These are phyloP conservation scores for Rhadinocentrus ornatus DNA, from an alignment of 2,797 vertebrate genomes.

Conservation along the genomic window DNA sequence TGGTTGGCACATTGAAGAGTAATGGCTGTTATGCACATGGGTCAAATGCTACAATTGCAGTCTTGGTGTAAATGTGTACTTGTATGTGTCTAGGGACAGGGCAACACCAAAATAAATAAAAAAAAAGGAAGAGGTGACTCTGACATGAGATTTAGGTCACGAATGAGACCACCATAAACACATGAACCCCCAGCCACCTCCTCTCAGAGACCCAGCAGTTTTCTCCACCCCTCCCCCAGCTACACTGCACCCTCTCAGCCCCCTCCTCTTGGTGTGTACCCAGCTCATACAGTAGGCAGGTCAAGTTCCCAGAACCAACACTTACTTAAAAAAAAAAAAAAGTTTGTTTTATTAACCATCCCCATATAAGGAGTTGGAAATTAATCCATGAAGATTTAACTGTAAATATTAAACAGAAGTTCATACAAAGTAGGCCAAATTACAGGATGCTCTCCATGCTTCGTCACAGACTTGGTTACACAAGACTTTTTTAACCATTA, in stretches of 20 bases:
- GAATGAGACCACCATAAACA: constrained; percentile 64
- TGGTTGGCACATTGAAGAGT: constrained; percentile 7
- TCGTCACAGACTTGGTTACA: constrained; percentile 56
- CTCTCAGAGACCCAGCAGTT: constrained; percentile 56
- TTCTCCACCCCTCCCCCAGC: constrained; percentile 70
- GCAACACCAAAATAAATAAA: constrained; percentile 30
- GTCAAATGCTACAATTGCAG: constrained; percentile 11
- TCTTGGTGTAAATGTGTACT: constrained; percentile 1
- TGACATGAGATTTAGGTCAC: constrained; percentile 80
- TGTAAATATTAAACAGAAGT: constrained; percentile 15
- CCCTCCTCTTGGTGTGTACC: constrained; percentile 8
- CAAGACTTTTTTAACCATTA: constrained; percentile 46
- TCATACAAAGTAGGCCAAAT: constrained; percentile 30
- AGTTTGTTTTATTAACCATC: constrained; percentile 31
- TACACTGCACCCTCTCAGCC: constrained; percentile 35
- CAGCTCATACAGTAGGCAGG: constrained; percentile 56
- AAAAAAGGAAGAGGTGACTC: constrained; percentile 35
- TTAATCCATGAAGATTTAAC: constrained; percentile 11
- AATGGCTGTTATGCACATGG: background rate
- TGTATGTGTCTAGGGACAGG: background rate
- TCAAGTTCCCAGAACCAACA: constrained; percentile 51
- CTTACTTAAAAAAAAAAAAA: constrained; percentile 23
- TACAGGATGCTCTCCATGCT: constrained; percentile 42
- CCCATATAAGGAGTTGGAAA: constrained; percentile 7
- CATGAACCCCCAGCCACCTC: constrained; percentile 62